A percentile compares a stretch with the other conserved stretches of the same genome.
Conservation (phyloP, 2,113 vertebrate species). For the Nothocercus nigrocapillus region DNA sequence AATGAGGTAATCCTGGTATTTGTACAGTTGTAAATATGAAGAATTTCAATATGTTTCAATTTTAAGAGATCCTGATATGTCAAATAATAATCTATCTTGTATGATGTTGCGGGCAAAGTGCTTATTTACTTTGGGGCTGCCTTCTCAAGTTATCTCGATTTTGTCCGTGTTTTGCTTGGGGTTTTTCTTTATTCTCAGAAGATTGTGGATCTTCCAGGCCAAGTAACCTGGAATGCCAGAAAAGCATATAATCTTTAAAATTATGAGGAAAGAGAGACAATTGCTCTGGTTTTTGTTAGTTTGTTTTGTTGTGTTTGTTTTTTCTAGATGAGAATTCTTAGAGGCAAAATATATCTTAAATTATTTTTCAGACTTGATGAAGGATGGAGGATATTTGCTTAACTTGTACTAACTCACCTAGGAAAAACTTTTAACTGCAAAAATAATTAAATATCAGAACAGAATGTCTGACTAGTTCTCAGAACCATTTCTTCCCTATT, state of each 20-base stretch:
- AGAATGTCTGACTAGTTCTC: neutral
- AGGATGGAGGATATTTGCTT: neutral
- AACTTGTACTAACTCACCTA: neutral
- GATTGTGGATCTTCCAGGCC: neutral
- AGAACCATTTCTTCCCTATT: neutral
- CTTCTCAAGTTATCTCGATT: neutral
- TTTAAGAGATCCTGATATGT: neutral
- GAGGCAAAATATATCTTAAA: neutral
- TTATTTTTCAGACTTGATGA: neutral
- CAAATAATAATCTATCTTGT: neutral
- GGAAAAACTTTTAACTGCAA: neutral
- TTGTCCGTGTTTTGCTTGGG: neutral
- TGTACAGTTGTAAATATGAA: neutral
- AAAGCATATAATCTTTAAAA: neutral
- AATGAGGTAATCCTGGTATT: neutral
- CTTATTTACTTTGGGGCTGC: neutral
- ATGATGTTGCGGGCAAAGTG: accelerated
- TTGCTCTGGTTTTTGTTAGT: neutral
- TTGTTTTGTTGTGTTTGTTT: neutral
- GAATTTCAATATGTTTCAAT: neutral
- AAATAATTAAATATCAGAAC: neutral
- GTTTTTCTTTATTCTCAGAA: neutral
- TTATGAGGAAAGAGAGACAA: neutral
- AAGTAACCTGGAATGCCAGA: neutral
- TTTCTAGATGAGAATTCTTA: neutral